A percentile compares a stretch with the other conserved stretches of the same genome.
Conservation (phyloP, 2,113 vertebrate genomes). For the Corvus cornix region DNA sequence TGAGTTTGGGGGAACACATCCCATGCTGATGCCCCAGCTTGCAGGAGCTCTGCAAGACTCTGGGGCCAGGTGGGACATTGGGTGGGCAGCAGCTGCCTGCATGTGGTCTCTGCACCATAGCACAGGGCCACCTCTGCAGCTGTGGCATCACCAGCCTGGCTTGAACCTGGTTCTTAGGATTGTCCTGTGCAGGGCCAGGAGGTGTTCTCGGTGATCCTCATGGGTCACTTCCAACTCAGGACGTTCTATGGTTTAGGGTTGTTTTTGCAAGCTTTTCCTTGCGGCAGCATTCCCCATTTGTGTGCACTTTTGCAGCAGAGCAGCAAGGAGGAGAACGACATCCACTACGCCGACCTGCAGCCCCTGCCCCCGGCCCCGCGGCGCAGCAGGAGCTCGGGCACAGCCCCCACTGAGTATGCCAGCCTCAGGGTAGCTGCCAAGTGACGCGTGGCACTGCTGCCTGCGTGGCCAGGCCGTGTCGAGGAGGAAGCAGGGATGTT, state of each 20-base stretch:
- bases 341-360: constrained; percentile 48
- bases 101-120: accelerated
- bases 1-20: neutral
- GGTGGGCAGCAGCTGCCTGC: neutral
- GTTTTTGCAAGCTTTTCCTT: neutral
- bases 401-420: neutral
- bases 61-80: accelerated
- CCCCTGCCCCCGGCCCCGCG: accelerated
- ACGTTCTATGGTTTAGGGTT: neutral
- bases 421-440: neutral
- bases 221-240: neutral
- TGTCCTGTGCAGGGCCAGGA: neutral
- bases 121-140: accelerated
- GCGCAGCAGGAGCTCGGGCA: neutral
- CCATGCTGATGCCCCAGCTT: accelerated
- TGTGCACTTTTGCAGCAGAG: neutral
- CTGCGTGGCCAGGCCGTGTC: accelerated
- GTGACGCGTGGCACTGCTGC: neutral
- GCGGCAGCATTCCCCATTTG: neutral
- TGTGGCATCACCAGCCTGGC: accelerated
- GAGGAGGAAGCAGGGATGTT: neutral
- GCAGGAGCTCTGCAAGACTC: neutral
- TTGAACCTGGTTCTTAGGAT: neutral
- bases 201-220: accelerated
- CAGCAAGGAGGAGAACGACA: neutral